Evolutionary conservation across 1,140 invertebrate species (phyloP), one percentile per base, ranked within the genome.

Genomic region (Pissodes strobi): DNA sequence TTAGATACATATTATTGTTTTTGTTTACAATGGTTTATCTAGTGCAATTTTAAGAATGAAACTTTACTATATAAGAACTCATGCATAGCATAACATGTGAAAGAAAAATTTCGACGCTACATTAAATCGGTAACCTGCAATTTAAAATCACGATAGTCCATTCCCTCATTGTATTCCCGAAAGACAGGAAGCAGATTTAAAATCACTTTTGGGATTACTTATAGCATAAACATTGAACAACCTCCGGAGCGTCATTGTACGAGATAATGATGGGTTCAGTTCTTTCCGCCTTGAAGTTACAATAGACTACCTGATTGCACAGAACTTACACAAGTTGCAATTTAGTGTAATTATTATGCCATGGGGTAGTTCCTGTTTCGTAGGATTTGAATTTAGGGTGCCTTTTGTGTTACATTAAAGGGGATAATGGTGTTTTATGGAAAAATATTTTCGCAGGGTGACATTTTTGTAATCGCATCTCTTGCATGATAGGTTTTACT

Each of bases 131-230:
- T 19, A 57, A 57, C 55, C 23, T 57, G 38, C 21, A 57, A 43
- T 57, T 57, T 57, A 45, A 57, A 57, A 57, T 55, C 39, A 38
- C 18, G 34, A 4, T 17, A 25, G 22, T 27, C 25, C 25, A 27
- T 27, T n/a, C n/a, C n/a, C 9, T 39, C 18, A 39, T 55, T 57
- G 39, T 30, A 27, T 17, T 21, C 9, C n/a, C 8, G 18, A 45
- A 45, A 27, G 41, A 57, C 55, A 57, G 55, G 55, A 57, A 57
- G 39, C 25, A 45, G 55, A 57, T 57, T 55, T 45, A 57, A 43
- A 43, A 57, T 57, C 41, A 45, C 41, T 23, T 57, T 45, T 57
- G 34, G 34, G 8, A 9, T 18, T 45, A 17, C 38, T 57, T 10
- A 57, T 27, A 30, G 12, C 41, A 55, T 55, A 55, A 55, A 55